phyloP scores from a whole-genome alignment of 2,797 vertebrate genomes.

The Pangasius mekongensis region DNA sequence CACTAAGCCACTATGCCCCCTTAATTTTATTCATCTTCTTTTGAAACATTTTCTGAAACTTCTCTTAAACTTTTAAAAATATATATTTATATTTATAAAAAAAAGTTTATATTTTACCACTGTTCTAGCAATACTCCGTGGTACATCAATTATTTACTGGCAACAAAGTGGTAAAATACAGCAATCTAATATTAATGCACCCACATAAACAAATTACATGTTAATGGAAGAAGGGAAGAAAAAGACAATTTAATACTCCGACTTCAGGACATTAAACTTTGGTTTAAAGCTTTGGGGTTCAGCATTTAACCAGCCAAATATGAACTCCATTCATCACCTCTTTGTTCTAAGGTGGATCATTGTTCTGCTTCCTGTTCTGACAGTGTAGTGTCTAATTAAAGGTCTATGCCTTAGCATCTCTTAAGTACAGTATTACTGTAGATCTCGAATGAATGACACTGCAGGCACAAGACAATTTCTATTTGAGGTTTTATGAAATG shows the following conservation, averaged over 20 bases:
- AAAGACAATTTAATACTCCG: neutral
- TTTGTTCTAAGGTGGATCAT: neutral
- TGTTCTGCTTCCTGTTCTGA: conserved; percentile 11
- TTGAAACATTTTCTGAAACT: neutral
- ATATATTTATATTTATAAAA: neutral
- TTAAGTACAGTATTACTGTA: neutral
- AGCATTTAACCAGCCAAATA: conserved; percentile 3
- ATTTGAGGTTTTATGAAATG: neutral
- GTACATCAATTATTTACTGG: neutral
- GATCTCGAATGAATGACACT: neutral
- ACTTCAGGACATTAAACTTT: neutral
- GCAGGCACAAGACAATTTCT: neutral
- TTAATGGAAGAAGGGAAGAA: neutral
- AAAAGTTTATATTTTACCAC: neutral
- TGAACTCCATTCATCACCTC: neutral
- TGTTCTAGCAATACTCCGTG: neutral
- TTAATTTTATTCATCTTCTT: neutral
- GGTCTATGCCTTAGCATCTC: neutral
- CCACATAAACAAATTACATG: neutral
- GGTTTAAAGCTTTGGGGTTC: neutral
- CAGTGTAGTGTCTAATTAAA: neutral
- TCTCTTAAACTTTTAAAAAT: neutral
- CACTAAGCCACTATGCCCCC: neutral
- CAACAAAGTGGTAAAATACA: neutral
- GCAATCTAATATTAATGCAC: neutral